Percentiles rank a stretch among this genome's conserved stretches.
Conservation (phyloP, 2,113 vertebrate genomes). For the Panthera leo region DNA sequence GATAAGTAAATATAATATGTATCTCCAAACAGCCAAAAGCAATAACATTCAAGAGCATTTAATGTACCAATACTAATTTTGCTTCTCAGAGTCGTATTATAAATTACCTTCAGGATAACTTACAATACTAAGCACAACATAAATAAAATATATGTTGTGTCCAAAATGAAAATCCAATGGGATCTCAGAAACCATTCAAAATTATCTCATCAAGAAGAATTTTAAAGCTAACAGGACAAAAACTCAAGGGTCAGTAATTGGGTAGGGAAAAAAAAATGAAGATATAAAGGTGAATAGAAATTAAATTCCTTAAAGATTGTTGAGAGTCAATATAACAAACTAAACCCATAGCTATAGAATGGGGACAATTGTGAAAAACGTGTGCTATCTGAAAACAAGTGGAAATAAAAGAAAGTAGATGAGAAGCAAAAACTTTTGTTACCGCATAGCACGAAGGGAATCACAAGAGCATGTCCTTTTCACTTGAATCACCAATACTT, state of each 20-base stretch:
- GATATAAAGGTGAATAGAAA: neutral
- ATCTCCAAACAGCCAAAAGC: neutral
- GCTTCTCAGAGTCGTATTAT: neutral
- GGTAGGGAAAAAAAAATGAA: neutral
- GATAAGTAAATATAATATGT: conserved; percentile 20
- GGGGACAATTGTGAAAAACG: neutral
- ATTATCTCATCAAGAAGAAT: neutral
- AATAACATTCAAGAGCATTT: conserved; percentile 20
- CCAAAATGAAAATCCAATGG: conserved; percentile 4
- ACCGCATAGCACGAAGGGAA: neutral
- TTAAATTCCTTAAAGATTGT: neutral
- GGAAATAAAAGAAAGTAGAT: neutral
- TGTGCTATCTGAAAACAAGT: neutral
- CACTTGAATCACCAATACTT: neutral
- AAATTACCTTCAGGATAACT: neutral
- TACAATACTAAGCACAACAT: neutral
- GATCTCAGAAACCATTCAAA: conserved; percentile 35
- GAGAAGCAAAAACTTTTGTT: neutral
- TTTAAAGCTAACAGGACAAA: neutral
- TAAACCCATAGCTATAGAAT: neutral
- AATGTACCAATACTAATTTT: conserved; percentile 35
- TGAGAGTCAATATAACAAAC: neutral
- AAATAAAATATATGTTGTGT: neutral
- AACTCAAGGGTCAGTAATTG: neutral
- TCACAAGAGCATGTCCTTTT: neutral